Evolutionary conservation across 2,113 vertebrate species (phyloP), one percentile per base, ranked within the genome.

Genomic region (Laterallus jamaicensis): DNA sequence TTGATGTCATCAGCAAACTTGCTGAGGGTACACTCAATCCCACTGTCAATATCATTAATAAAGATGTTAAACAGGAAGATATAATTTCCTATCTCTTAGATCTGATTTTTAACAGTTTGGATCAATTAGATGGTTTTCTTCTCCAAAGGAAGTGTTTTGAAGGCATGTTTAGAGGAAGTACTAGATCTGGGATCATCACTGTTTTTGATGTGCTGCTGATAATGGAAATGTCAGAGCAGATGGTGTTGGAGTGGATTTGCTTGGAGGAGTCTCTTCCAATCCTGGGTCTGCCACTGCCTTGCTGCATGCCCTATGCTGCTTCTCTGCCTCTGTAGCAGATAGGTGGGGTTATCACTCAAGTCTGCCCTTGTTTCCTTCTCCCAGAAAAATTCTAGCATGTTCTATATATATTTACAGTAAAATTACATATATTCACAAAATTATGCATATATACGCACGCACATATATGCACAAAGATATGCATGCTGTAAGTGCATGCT

Each of bases 181-280:
- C 24, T 89, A 52, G 15, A 11, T 6, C 9, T 60, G 40, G 12
- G 25, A 17, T 70, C 3, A 4, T 68, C 40, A 8, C 35, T 1
- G 10, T 22, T 89, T 94, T 62, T 0, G 0, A 18, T 35, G 9
- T n/a, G 19, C 59, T 68, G 2, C 29, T 81, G 64, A 15, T 66
- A 52, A 19, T 19, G 32, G 11, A 70, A 82, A 55, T 40, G 17
- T 39, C 31, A 66, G 31, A 78, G 66, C n/a, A 68, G 49, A 29
- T 40, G 39, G 6, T 73, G 29, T 31, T 0, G 1, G 20, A 52
- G 28, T 0, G 1, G 18, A 13, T 59, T 86, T 82, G 17, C 10
- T 79, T 1, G 0, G 18, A 60, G 71, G 3, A 47, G 35, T 60
- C 2, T 3, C 7, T 77, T 75, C 32, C 28, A 32, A 47, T 70